Conservation (phyloP, 2,888 invertebrate species). For the Gibbula magus region DNA sequence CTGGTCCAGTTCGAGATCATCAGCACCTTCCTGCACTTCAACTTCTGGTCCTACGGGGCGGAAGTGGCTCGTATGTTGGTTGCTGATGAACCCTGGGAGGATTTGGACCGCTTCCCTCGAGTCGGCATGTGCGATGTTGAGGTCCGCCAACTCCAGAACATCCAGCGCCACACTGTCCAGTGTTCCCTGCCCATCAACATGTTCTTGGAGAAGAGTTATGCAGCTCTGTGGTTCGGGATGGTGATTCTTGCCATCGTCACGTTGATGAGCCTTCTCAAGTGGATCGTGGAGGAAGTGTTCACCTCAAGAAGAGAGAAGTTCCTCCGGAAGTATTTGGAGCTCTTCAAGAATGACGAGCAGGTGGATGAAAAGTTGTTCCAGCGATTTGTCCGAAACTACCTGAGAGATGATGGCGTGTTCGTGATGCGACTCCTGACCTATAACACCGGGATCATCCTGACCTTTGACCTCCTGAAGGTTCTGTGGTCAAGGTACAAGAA, state of each 20-base stretch:
- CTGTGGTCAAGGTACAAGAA: background rate
- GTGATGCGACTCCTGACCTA: background rate
- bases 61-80: slow-evolving; percentile 50
- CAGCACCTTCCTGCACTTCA: slow-evolving; percentile 54
- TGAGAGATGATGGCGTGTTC: slow-evolving; percentile 16
- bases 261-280: background rate
- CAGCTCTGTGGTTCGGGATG: slow-evolving; percentile 60
- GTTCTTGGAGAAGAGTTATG: slow-evolving; percentile 62
- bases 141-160: slow-evolving; percentile 61
- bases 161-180: slow-evolving; percentile 59
- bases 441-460: background rate
- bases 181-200: slow-evolving; percentile 60
- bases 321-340: background rate
- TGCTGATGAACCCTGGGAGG: slow-evolving; percentile 45
- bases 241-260: slow-evolving; percentile 54
- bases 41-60: slow-evolving; percentile 55
- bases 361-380: slow-evolving; percentile 45
- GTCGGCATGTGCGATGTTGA: slow-evolving; percentile 60
- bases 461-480: background rate
- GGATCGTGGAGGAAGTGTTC: background rate
- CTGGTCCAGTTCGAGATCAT: slow-evolving; percentile 58
- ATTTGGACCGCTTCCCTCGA: slow-evolving; percentile 54
- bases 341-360: slow-evolving; percentile 45
- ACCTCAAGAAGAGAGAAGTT: background rate
- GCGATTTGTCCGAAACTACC: background rate